Evolutionary conservation across 1,140 invertebrate species (phyloP).

Genomic region (Ephestia elutella): DNA sequence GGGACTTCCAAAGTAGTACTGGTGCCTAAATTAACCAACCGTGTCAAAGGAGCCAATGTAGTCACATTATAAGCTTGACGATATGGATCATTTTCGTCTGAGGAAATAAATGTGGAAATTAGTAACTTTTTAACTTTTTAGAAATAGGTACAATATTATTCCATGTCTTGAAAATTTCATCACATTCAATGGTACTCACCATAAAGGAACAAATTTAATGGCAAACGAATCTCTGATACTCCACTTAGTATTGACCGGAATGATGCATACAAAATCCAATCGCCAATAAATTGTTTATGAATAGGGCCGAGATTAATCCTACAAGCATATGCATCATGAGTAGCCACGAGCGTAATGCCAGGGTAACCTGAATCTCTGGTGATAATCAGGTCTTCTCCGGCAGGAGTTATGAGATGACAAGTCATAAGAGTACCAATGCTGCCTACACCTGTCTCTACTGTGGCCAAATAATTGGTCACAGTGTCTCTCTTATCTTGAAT

Average conservation of each 20-base stretch:
- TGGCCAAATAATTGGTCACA: constrained; percentile 15
- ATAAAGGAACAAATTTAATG: constrained; percentile 23
- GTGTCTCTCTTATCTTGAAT: constrained; percentile 11
- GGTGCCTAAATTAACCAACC: constrained; percentile 18
- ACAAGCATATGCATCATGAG: constrained; percentile 10
- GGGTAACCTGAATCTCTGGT: constrained; percentile 20
- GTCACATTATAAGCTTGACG: constrained; percentile 28
- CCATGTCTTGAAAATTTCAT: too few species aligned
- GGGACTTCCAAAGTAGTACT: constrained; percentile 13
- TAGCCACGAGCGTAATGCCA: constrained; percentile 5
- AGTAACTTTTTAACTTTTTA: too few species aligned
- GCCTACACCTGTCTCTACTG: constrained; percentile 12
- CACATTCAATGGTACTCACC: constrained; percentile 15
- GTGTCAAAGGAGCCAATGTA: constrained; percentile 5
- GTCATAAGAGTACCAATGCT: constrained; percentile 1
- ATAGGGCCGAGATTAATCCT: constrained; percentile 19
- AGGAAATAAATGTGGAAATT: constrained; percentile 4
- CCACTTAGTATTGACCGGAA: neutral
- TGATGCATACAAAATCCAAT: constrained; percentile 25
- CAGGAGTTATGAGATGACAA: constrained; percentile 27
- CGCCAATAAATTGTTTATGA: constrained; percentile 16
- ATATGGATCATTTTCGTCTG: constrained; percentile 27
- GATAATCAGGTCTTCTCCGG: constrained; percentile 26
- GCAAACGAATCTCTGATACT: constrained; percentile 15
- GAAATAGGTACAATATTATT: too few species aligned